Evolutionary conservation across 2,113 vertebrate species (phyloP).

Genomic region (Hydrochoerus hydrochaeris): DNA sequence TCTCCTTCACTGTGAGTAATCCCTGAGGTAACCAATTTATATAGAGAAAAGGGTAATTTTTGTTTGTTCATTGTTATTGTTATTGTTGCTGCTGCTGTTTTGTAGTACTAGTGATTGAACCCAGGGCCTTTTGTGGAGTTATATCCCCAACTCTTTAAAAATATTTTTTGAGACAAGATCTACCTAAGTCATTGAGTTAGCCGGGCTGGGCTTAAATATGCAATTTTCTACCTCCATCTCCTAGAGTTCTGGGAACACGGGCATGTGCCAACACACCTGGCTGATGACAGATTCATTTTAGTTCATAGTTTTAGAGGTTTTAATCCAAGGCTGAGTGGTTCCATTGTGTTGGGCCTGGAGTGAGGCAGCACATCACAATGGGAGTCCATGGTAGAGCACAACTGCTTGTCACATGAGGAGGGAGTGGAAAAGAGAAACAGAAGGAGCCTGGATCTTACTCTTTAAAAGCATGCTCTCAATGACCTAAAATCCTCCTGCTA

Average conservation of each 20-base stretch:
- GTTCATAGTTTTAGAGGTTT: not conserved
- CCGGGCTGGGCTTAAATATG: not conserved
- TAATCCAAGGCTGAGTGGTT: not conserved
- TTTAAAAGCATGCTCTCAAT: not conserved
- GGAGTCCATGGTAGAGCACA: not conserved
- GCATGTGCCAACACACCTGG: not conserved
- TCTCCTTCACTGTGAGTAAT: not conserved
- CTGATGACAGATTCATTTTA: not conserved
- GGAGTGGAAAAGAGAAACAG: not conserved
- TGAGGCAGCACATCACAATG: not conserved
- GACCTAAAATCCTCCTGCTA: not conserved
- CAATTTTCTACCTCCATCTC: not conserved
- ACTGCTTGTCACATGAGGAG: not conserved
- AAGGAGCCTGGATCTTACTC: not conserved
- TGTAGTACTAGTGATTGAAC: not conserved
- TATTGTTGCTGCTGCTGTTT: not conserved
- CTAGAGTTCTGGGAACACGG: too few relatives aligned
- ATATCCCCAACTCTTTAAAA: not conserved
- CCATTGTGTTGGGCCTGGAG: not conserved
- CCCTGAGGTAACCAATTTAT: not conserved
- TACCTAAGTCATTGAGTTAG: not conserved
- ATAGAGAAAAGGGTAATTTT: not conserved
- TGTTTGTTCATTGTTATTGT: not conserved
- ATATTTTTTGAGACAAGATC: not conserved
- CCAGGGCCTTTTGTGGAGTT: not conserved